A percentile compares a stretch with the other conserved stretches of the same genome.
These are phyloP conservation scores for Phyllostomus hastatus DNA, from an alignment of 2,113 vertebrate species.

Conservation along the genomic window DNA sequence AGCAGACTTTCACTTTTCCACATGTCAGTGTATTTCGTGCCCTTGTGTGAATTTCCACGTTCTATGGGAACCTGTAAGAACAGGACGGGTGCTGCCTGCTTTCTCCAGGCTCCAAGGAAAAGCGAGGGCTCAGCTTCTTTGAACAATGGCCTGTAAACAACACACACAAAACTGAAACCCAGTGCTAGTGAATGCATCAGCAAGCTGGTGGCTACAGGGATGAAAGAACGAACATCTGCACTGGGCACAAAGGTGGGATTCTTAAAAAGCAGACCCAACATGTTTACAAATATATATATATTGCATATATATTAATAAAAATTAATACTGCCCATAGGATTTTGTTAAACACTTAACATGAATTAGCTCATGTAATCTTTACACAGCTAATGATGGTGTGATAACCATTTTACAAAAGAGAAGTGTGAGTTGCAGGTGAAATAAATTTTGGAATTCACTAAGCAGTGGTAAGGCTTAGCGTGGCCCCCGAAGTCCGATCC, in stretches of 20 bases:
- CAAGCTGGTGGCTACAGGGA: rapidly evolving
- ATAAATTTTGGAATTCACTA: neutral
- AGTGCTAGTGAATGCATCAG: neutral
- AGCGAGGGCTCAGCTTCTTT: neutral
- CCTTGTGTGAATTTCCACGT: neutral
- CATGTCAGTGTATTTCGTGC: neutral
- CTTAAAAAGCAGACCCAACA: neutral
- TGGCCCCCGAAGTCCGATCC: rapidly evolving
- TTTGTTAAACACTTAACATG: neutral
- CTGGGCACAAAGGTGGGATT: too few species aligned
- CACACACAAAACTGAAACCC: neutral
- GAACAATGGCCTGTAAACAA: neutral
- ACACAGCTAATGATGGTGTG: neutral
- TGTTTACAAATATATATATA: neutral
- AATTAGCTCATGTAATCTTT: neutral
- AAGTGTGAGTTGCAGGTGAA: neutral
- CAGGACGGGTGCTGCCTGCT: neutral
- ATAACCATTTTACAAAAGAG: neutral
- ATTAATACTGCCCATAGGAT: neutral
- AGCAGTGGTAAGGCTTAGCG: neutral
- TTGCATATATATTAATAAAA: neutral
- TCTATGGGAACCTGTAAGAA: neutral
- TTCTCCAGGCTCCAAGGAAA: neutral
- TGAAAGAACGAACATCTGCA: neutral
- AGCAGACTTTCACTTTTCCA: neutral